These are phyloP conservation scores for Corythoichthys intestinalis DNA, from an alignment of 2,113 vertebrate genomes.

Conservation along the genomic window DNA sequence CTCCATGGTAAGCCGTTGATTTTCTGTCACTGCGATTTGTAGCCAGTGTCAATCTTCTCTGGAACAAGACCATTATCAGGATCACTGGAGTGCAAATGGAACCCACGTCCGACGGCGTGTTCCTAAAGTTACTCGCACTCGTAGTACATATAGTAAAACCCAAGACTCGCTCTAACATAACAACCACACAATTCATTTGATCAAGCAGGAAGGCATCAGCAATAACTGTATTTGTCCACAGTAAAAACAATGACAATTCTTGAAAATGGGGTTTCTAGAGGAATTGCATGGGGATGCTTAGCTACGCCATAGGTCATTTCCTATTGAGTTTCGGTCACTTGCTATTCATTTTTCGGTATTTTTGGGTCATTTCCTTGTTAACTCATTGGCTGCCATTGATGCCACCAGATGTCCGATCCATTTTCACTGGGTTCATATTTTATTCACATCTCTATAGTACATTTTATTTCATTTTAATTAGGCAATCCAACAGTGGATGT, in stretches of 20 bases:
- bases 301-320: no score
- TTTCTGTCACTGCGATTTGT: conserved; percentile 65
- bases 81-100: conserved; percentile 59
- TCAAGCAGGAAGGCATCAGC: background rate
- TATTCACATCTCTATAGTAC: no score
- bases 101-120: conserved; percentile 34
- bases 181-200: conserved; percentile 5
- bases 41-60: conserved; percentile 50
- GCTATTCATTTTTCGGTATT: no score
- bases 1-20: conserved; percentile 62
- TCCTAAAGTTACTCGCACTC: conserved; percentile 16
- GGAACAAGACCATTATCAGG: conserved; percentile 59
- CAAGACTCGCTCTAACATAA: conserved; percentile 9
- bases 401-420: no score
- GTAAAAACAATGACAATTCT: no score
- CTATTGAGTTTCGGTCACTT: no score
- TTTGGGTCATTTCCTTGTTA: no score
- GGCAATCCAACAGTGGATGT: background rate
- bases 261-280: no score
- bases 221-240: background rate
- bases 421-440: no score
- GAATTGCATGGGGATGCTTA: no score
- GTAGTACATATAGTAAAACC: background rate
- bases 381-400: no score
- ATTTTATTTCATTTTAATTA: no score